A percentile compares a stretch with the other conserved stretches of the same genome.
Evolutionary conservation across 2,797 vertebrate genomes (phyloP).

Genomic region (Manis crassicaudata): DNA sequence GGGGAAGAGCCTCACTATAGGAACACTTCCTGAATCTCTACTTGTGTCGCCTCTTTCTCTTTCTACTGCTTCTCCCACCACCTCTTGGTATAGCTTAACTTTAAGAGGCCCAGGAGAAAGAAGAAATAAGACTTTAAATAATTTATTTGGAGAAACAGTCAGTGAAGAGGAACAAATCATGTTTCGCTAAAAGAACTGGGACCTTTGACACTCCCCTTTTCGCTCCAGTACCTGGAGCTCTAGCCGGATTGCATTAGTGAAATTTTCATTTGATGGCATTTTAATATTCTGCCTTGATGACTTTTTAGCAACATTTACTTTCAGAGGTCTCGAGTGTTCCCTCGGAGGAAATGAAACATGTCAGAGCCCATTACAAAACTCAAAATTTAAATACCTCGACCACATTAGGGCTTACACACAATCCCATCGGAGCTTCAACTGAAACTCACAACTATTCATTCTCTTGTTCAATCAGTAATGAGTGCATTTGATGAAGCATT

Average conservation of each 20-base stretch:
- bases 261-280: conserved; percentile 99
- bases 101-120: conserved; percentile 92
- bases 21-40: conserved; percentile 70
- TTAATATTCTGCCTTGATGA: conserved; percentile 99
- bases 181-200: conserved; percentile 97
- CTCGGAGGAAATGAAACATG: conserved; percentile 99
- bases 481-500: conserved; percentile 99
- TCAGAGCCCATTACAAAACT: conserved; percentile 99
- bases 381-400: conserved; percentile 99
- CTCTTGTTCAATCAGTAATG: conserved; percentile 98
- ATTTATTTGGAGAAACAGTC: conserved; percentile 95
- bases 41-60: conserved; percentile 60
- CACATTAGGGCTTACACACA: conserved; percentile 97
- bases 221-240: conserved; percentile 95
- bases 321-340: conserved; percentile 98
- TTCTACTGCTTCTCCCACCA: conserved; percentile 50
- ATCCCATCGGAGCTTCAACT: conserved; percentile 96
- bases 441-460: conserved; percentile 97
- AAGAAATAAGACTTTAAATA: conserved; percentile 93
- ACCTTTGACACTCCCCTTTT: conserved; percentile 91
- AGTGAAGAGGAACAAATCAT: conserved; percentile 99
- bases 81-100: conserved; percentile 87
- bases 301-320: conserved; percentile 99
- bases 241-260: conserved; percentile 98
- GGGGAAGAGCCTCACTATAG: neutral